Conservation (phyloP, 2,888 invertebrate genomes). For the Caenorhabditis sp. region DNA sequence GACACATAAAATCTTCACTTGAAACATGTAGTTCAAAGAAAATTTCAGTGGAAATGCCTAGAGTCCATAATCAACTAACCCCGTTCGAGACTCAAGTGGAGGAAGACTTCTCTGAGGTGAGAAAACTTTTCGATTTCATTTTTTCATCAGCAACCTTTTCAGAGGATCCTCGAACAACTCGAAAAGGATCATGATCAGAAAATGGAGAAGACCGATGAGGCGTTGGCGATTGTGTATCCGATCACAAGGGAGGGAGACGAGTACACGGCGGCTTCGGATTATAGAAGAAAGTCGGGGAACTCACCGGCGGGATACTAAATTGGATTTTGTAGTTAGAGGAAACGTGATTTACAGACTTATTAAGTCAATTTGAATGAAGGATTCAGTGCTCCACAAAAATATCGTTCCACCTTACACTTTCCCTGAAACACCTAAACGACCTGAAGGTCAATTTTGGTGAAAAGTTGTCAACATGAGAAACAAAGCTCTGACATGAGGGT, state of each 20-base stretch:
- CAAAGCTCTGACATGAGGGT: no score
- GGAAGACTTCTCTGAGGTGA: constrained; percentile 52
- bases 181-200: constrained; percentile 75
- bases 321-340: not conserved
- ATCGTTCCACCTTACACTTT: no score
- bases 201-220: constrained; percentile 39
- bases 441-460: no score
- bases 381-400: no score
- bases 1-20: no score
- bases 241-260: constrained; percentile 48
- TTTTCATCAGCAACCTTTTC: constrained; percentile 16
- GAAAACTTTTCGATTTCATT: not conserved
- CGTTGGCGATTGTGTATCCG: constrained; percentile 59
- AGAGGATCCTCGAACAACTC: constrained; percentile 75
- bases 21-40: no score
- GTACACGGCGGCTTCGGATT: constrained; percentile 54
- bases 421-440: no score
- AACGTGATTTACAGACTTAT: not conserved
- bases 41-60: constrained; percentile 84
- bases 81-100: constrained; percentile 89
- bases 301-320: constrained; percentile 52
- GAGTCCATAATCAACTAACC: constrained; percentile 79
- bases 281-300: constrained; percentile 45
- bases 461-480: no score
- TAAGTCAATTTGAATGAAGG: no score